Base-by-base conservation (phyloP, 92 coral and sea anemone genomes). In the Blastomussa wellsi region DNA sequence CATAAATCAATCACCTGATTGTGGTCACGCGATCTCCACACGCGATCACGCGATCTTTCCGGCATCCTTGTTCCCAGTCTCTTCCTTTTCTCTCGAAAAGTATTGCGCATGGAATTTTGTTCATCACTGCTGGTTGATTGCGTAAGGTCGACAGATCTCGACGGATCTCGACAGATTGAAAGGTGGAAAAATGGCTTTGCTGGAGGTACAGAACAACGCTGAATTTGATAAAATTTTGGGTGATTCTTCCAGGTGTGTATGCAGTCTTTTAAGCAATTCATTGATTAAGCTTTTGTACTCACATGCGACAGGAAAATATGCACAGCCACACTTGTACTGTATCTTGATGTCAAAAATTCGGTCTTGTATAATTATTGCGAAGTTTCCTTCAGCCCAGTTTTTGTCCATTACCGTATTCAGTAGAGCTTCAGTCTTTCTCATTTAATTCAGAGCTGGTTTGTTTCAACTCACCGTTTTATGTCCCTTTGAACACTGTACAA, bases 161-260 rank as follows among this genome's bases (percentile, higher is more conserved):
- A 24, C 1, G 32, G 22, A 67, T 33, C 38, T 2, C 29, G 15
- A 44, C 62, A 70, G 37, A 81, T 14, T 11, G 59, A 24, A 39
- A 39, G 82, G n/a, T n/a, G n/a, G n/a, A n/a, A 80, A 60, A 67
- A 91, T 89, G 94, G 92, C 92, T 31, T 44, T 88, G 57, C 75
- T 89, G 44, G 94, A 91, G 32, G 89, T 88, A 0, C 24, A 47
- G 16, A 55, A 41, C 33, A 29, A 32, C 15, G n/a, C 76, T 1
- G 88, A 90, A 62, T 86, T 90, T 44, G 93, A 90, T 20, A 87
- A 82, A 82, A 82, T 90, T 65, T 79, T 90, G 81, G 69, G 85
- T 17, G 79, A 81, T 51, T 86, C 88, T 77, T 86, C 90, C 76
- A 90, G 89, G 93, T 90, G 79, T 57, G 84, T 60, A 13, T 39